phyloP scores from a whole-genome alignment of 2,888 invertebrate genomes.

The Agrotis puta region DNA sequence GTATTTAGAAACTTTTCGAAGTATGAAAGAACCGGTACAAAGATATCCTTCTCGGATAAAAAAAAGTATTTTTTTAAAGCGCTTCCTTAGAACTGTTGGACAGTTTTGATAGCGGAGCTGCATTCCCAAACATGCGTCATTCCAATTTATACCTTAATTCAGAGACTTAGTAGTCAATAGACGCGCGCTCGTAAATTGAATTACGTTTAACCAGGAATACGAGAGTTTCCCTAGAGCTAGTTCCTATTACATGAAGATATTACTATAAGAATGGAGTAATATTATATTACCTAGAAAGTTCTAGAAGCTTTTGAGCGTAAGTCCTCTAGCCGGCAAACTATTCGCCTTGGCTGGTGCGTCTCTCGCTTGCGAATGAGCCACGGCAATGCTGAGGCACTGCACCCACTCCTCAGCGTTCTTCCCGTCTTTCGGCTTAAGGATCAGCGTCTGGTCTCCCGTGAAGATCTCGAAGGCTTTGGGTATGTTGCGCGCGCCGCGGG shows the following conservation, averaged over 20 bases:
- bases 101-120: background rate
- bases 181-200: too few species aligned
- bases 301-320: constrained; percentile 87
- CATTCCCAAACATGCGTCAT: background rate
- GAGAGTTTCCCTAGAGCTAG: background rate
- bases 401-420: constrained; percentile 99
- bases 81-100: too few species aligned
- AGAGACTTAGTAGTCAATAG: background rate
- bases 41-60: background rate
- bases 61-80: too few species aligned
- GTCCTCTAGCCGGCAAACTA: constrained; percentile 87
- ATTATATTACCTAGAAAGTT: constrained; percentile 9
- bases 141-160: background rate
- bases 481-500: constrained; percentile 97
- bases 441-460: constrained; percentile 97
- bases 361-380: constrained; percentile 95
- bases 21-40: background rate
- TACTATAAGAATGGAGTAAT: background rate
- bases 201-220: background rate
- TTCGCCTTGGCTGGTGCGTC: constrained; percentile 90
- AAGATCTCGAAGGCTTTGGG: constrained; percentile 99
- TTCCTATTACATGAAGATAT: background rate
- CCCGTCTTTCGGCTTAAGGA: constrained; percentile 98
- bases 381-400: constrained; percentile 97
- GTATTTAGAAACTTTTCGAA: background rate